Evolutionary conservation across 2,797 vertebrate genomes (phyloP), one percentile per base, ranked within the genome.

Genomic region (Pteronotus mesoamericanus): DNA sequence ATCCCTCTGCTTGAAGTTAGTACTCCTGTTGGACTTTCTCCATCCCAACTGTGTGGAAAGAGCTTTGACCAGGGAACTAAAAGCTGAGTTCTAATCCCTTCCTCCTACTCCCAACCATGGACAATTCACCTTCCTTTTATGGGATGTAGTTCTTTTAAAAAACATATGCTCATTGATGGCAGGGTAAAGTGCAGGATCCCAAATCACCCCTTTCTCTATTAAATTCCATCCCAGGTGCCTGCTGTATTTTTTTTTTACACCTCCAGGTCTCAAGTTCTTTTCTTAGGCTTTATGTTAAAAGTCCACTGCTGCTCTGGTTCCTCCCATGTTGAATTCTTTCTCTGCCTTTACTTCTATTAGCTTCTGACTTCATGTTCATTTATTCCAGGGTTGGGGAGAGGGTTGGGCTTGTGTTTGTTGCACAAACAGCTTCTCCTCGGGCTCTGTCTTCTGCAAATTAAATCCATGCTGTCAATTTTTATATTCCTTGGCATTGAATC

Each of bases 401-500:
- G 32, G 0, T 78, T 68, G 22, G 48, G n/a, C 12, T 14, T 34
- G 19, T 48, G 51, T 51, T 82, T 69, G n/a, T 18, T 34, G 21
- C 32, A 78, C 26, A 22, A 37, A 46, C 37, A 44, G 21, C 19
- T 55, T 77, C 37, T 82, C 6, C 51, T 95, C 55, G 68, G n/a
- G 39, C 32, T 83, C 19, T 46, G 2, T 84, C 85, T 96, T 90
- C 77, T 96, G 77, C 69, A 72, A 48, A 74, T 92, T 94, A 90
- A 93, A 90, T 91, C 51, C 26, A 26, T 39, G 34, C 74, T 92
- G 16, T 92, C 72, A 24, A 69, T n/a, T 95, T 96, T 91, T 78
- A 55, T 3, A 32, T 94, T 94, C 85, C 92, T 96, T 94, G 82
- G 90, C 89, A 79, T 14, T 51, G 59, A 84, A 89, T 86, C 46